A percentile compares a stretch with the other conserved stretches of the same genome.
These are phyloP conservation scores for Neogale vison DNA, from an alignment of 2,113 vertebrate genomes.

Conservation along the genomic window DNA sequence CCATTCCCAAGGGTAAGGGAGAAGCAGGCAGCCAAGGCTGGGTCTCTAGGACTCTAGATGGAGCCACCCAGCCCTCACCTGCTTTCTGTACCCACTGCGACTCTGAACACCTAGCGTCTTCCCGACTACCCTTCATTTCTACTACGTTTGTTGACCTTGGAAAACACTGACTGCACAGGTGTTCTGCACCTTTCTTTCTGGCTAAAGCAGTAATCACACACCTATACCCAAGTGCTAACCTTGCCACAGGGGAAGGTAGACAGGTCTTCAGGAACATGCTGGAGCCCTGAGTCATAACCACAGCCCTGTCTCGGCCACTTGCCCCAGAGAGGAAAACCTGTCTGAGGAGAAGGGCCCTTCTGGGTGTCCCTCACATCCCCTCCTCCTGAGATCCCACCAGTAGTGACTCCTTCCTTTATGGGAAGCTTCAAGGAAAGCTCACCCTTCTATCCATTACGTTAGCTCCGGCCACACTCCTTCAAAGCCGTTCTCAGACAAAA, in stretches of 20 bases:
- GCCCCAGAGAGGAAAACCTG: accelerated
- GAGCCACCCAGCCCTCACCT: background rate
- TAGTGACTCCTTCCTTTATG: background rate
- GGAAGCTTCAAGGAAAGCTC: background rate
- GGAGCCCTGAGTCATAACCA: too few relatives aligned
- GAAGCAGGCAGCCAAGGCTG: background rate
- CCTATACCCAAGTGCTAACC: background rate
- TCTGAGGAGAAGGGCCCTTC: background rate
- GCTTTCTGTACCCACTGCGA: accelerated
- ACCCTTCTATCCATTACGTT: background rate
- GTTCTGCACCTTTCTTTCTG: background rate
- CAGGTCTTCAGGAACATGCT: background rate
- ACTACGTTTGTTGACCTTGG: background rate
- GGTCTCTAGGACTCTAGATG: background rate
- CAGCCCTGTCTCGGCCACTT: background rate
- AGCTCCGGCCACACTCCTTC: background rate
- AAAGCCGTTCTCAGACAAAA: background rate
- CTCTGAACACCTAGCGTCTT: background rate
- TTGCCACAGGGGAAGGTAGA: background rate
- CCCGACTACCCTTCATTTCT: background rate
- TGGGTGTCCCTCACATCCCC: background rate
- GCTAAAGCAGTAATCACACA: too few relatives aligned
- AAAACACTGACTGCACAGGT: background rate
- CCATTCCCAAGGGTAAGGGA: background rate
- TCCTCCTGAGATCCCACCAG: background rate